phyloP scores from a whole-genome alignment of 2,797 vertebrate species.

The Helicolenus hilgendorfi region DNA sequence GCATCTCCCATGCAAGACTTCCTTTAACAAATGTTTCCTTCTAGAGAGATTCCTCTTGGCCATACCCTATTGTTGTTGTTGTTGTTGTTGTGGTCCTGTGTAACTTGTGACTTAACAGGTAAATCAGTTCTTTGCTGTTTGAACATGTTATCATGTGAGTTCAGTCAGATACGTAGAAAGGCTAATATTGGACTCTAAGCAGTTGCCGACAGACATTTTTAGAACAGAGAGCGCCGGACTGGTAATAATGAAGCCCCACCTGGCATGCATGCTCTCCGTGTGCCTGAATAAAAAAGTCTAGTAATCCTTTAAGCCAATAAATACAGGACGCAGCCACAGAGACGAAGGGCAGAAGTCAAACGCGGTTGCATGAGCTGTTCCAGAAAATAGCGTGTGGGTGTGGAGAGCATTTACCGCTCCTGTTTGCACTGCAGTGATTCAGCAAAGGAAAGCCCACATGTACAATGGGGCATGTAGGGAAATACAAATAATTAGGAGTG shows the following conservation, averaged over 20 bases:
- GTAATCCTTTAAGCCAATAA: conserved; percentile 88
- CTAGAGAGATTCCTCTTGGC: neutral
- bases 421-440: conserved; percentile 57
- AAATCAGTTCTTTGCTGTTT: neutral
- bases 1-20: neutral
- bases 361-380: conserved; percentile 31
- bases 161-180: neutral
- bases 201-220: conserved; percentile 23
- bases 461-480: neutral
- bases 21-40: neutral
- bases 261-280: conserved; percentile 53
- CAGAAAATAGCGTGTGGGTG: conserved; percentile 39
- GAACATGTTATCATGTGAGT: neutral
- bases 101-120: neutral
- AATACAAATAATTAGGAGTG: conserved; percentile 8
- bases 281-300: conserved; percentile 66
- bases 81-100: neutral
- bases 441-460: conserved; percentile 22
- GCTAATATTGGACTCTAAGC: conserved; percentile 14
- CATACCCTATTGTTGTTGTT: neutral
- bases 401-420: conserved; percentile 1
- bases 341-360: conserved; percentile 67
- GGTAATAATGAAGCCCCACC: conserved; percentile 46
- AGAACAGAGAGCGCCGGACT: conserved; percentile 23
- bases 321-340: conserved; percentile 61